Conservation (phyloP, 2,888 invertebrate species). For the Stictocephala bisonia region DNA sequence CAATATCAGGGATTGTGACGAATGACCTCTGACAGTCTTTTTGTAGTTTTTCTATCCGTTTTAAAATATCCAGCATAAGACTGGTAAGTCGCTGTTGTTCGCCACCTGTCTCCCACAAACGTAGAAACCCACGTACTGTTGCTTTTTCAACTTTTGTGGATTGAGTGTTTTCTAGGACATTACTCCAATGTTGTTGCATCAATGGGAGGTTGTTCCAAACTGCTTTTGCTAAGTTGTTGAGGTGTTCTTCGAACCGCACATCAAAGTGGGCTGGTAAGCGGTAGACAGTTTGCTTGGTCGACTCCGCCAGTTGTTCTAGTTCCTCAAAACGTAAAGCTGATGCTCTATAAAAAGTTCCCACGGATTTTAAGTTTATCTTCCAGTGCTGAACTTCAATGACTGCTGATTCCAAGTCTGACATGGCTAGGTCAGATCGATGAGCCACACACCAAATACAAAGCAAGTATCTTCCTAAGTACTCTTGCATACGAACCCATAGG, state of each 20-base stretch:
- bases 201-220: conserved; percentile 47
- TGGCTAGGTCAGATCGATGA: conserved; percentile 42
- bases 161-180: conserved; percentile 19
- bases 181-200: too few species aligned
- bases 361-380: conserved; percentile 43
- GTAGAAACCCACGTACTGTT: conserved; percentile 40
- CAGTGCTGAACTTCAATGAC: conserved; percentile 40
- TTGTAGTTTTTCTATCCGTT: too few species aligned
- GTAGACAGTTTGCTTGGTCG: conserved; percentile 21
- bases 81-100: conserved; percentile 30
- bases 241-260: conserved; percentile 46
- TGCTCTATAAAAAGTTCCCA: conserved; percentile 46
- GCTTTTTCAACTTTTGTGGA: conserved; percentile 45
- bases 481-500: conserved; percentile 41
- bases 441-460: conserved; percentile 46
- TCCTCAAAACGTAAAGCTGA: conserved; percentile 28
- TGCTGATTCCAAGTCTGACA: conserved; percentile 40
- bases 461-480: conserved; percentile 42
- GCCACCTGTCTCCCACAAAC: conserved; percentile 27
- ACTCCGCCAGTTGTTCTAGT: conserved; percentile 29
- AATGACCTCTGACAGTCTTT: too few species aligned
- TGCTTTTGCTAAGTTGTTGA: conserved; percentile 39
- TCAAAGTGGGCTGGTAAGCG: conserved; percentile 40
- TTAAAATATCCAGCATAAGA: too few species aligned
- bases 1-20: too few species aligned